Evolutionary conservation across 2,888 invertebrate species (phyloP).

Genomic region (Nomada hirtipes): DNA sequence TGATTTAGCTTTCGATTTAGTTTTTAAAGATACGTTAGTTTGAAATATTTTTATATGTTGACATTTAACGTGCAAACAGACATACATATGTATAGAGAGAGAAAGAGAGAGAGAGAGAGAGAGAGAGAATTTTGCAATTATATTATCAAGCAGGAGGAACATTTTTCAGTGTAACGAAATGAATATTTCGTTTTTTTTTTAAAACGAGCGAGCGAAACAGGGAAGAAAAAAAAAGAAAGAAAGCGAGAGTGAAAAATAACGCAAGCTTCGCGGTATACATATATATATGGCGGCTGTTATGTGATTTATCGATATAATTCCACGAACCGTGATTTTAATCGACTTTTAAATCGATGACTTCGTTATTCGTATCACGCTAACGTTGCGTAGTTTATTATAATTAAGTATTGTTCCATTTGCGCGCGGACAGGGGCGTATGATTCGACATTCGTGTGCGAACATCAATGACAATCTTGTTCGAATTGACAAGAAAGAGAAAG

Average conservation of each 20-base stretch:
- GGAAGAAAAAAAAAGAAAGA: not conserved
- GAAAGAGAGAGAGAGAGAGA: not conserved
- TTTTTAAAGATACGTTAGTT: slow-evolving; percentile 57
- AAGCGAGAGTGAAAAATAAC: not conserved
- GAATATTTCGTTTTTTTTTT: slow-evolving; percentile 42
- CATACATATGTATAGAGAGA: not conserved
- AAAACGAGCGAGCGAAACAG: slow-evolving; percentile 19
- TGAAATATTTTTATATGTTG: slow-evolving; percentile 67
- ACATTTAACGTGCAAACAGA: slow-evolving; percentile 26
- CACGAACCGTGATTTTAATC: slow-evolving; percentile 56
- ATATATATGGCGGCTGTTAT: slow-evolving; percentile 25
- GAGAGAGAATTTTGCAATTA: not conserved
- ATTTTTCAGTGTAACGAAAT: not conserved
- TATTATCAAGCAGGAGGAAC: not conserved
- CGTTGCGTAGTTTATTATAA: slow-evolving; percentile 51
- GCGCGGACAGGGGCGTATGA: slow-evolving; percentile 34
- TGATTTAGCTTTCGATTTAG: slow-evolving; percentile 58
- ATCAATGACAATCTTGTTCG: slow-evolving; percentile 68
- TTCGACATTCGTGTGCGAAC: slow-evolving; percentile 29
- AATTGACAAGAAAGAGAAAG: slow-evolving; percentile 53
- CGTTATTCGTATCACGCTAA: slow-evolving; percentile 48
- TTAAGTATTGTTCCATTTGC: slow-evolving; percentile 47
- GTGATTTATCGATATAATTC: slow-evolving; percentile 66
- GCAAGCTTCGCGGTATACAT: slow-evolving; percentile 28
- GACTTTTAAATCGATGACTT: slow-evolving; percentile 43